phyloP scores from a whole-genome alignment of 2,113 vertebrate species.

The Atlantisia rogersi region DNA sequence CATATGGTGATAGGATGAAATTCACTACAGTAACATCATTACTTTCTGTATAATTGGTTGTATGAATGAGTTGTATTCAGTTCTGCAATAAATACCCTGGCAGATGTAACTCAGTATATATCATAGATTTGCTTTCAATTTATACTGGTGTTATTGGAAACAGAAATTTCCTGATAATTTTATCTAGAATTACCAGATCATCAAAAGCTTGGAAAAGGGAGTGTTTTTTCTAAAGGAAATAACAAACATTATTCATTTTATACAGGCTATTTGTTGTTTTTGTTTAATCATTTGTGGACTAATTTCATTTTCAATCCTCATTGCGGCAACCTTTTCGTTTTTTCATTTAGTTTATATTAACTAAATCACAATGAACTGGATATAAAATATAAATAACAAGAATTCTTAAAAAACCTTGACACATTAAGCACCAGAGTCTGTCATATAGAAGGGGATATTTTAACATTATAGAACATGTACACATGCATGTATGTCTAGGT shows the following conservation, averaged over 20 bases:
- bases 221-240: background rate
- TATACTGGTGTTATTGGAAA: background rate
- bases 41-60: background rate
- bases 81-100: background rate
- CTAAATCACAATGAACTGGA: background rate
- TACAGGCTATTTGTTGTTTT: background rate
- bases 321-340: background rate
- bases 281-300: background rate
- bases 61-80: background rate
- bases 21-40: background rate
- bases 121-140: background rate
- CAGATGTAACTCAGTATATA: background rate
- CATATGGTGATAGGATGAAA: conserved; percentile 24
- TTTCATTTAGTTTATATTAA: background rate
- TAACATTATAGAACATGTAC: background rate
- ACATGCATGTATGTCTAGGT: background rate
- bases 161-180: background rate
- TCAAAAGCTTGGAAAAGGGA: background rate
- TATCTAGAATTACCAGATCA: background rate
- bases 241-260: background rate
- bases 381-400: background rate
- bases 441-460: background rate
- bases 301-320: background rate
- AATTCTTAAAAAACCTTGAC: background rate
- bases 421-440: background rate